A percentile compares a stretch with the other conserved stretches of the same genome.
Evolutionary conservation across 2,113 vertebrate species (phyloP).

Genomic region (Chiloscyllium plagiosum): DNA sequence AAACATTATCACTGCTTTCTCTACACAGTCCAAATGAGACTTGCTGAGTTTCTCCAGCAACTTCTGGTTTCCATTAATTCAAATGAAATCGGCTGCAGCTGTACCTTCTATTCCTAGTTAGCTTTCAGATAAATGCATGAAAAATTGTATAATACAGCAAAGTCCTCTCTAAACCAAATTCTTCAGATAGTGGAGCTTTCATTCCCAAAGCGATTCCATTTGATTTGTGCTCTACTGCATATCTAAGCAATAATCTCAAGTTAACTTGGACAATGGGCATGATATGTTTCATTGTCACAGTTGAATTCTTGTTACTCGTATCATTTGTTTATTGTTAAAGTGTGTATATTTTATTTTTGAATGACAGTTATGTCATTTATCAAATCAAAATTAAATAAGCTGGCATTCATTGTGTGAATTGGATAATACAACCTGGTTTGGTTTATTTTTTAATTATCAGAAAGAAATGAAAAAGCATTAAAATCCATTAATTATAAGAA

Average conservation of each 20-base stretch:
- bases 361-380: not conserved
- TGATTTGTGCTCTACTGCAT: not conserved
- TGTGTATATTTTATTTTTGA: conserved; percentile 16
- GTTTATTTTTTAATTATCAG: not conserved
- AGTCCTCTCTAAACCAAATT: not conserved
- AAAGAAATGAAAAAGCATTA: not conserved
- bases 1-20: too few species aligned
- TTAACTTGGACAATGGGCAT: not conserved
- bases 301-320: not conserved
- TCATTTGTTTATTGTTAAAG: not conserved
- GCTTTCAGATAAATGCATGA: not conserved
- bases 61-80: too few species aligned
- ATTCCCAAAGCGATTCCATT: not conserved
- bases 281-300: not conserved
- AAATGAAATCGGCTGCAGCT: not conserved
- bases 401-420: not conserved
- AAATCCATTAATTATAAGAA: not conserved
- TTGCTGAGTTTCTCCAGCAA: too few species aligned
- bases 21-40: too few species aligned
- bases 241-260: conserved; percentile 10
- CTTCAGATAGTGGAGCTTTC: not conserved
- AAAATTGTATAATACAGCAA: not conserved
- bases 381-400: not conserved
- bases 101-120: not conserved
- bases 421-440: not conserved